Evolutionary conservation across 2,113 vertebrate species (phyloP).

Genomic region (Phoxinus phoxinus): DNA sequence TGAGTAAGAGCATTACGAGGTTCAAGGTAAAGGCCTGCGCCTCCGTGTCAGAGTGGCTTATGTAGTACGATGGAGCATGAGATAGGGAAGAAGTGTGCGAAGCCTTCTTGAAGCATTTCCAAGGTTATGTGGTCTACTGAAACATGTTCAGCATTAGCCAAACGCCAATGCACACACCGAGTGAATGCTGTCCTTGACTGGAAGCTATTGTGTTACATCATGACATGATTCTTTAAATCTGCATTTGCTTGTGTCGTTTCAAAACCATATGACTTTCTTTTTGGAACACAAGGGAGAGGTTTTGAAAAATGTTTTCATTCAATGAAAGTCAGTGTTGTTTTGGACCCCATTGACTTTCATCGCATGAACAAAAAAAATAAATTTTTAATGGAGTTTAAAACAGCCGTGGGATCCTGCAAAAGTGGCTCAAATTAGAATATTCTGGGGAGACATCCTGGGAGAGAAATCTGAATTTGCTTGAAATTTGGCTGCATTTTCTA

Average conservation of each 20-base stretch:
- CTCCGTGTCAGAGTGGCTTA: slow-evolving; percentile 27
- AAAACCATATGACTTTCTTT: neutral
- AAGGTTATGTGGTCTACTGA: slow-evolving; percentile 14
- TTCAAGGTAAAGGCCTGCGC: neutral
- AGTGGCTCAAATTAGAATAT: neutral
- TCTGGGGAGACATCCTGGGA: neutral
- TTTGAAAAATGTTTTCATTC: neutral
- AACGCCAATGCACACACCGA: neutral
- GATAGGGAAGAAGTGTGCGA: slow-evolving; percentile 17
- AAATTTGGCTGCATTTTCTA: neutral
- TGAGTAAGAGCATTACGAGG: neutral
- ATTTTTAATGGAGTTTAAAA: neutral
- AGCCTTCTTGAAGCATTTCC: neutral
- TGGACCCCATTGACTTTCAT: neutral
- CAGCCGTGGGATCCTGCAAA: neutral
- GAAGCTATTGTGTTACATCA: neutral
- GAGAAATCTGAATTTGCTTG: neutral
- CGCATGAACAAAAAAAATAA: neutral
- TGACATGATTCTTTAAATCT: slow-evolving; percentile 22
- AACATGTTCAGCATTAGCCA: slow-evolving; percentile 29
- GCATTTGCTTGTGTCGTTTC: neutral
- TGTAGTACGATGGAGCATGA: slow-evolving; percentile 15
- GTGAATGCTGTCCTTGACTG: neutral
- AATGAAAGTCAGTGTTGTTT: neutral
- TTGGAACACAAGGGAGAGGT: neutral